A percentile compares a stretch with the other conserved stretches of the same genome.
Conservation (phyloP, 2,797 vertebrate species). For the Molothrus ater region DNA sequence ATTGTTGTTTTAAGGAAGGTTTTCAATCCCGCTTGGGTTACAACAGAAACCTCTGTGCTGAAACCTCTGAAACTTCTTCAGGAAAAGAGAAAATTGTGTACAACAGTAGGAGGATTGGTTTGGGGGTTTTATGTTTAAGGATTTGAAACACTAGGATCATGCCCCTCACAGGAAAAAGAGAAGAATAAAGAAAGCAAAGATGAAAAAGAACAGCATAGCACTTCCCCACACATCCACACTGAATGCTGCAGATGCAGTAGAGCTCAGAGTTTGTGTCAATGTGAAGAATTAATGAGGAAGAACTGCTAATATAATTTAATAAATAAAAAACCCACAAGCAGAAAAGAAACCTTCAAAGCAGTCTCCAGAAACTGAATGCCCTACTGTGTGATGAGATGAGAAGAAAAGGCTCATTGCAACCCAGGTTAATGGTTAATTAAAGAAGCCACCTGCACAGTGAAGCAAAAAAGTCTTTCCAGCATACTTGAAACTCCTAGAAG, state of each 20-base stretch:
- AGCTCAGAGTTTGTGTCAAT: not conserved
- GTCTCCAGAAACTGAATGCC: not conserved
- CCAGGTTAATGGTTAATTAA: not conserved
- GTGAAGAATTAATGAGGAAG: not conserved
- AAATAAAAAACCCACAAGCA: not conserved
- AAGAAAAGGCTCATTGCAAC: not conserved
- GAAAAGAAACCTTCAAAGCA: not conserved
- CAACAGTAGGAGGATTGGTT: rapidly evolving
- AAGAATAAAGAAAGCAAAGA: not conserved
- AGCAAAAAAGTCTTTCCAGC: not conserved
- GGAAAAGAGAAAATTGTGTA: not conserved
- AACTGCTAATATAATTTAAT: not conserved
- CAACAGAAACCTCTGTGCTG: not conserved
- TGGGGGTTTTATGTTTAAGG: not conserved
- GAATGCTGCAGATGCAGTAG: not conserved
- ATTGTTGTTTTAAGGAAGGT: not conserved
- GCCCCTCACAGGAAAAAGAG: not conserved
- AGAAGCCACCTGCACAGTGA: not conserved
- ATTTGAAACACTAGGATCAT: not conserved
- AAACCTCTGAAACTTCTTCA: not conserved
- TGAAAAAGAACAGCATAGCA: not conserved
- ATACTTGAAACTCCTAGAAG: not conserved
- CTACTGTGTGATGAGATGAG: not conserved
- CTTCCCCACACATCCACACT: not conserved
- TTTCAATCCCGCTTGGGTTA: not conserved